Conservation (phyloP, 2,113 vertebrate genomes). For the Dunckerocampus dactyliophorus region DNA sequence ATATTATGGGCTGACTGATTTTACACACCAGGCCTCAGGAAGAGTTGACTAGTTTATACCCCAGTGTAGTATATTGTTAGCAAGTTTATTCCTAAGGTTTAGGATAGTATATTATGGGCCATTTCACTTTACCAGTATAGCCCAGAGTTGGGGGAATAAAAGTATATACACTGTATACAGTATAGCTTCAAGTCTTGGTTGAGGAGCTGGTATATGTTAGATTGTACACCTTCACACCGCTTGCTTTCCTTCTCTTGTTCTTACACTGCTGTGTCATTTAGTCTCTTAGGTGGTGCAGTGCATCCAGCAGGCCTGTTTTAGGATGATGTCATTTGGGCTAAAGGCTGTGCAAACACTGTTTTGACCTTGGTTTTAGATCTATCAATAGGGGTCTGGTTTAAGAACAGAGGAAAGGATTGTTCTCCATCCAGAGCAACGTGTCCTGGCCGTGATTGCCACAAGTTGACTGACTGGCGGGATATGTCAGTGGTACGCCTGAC, state of each 20-base stretch:
- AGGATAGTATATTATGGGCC: too few species aligned
- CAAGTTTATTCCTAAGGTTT: too few species aligned
- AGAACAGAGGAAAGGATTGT: constrained; percentile 64
- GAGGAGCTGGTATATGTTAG: neutral
- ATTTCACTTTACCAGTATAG: too few species aligned
- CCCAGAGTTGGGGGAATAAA: too few species aligned
- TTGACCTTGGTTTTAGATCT: constrained; percentile 70
- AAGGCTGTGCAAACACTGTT: constrained; percentile 69
- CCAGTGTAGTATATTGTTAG: too few species aligned
- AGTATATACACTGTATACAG: too few species aligned
- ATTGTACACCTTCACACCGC: neutral
- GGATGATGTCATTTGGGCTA: constrained; percentile 73
- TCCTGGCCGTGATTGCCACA: constrained; percentile 56
- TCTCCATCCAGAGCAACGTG: constrained; percentile 55
- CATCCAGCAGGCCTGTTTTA: constrained; percentile 44
- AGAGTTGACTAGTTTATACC: too few species aligned
- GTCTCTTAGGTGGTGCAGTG: constrained; percentile 36
- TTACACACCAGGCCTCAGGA: too few species aligned
- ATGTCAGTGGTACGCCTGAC: constrained; percentile 43
- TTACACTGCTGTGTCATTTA: neutral
- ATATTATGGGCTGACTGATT: too few species aligned
- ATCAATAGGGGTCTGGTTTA: constrained; percentile 59
- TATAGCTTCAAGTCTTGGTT: neutral
- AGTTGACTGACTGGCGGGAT: constrained; percentile 46
- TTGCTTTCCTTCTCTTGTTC: constrained; percentile 11